phyloP scores from a whole-genome alignment of 2,888 invertebrate genomes.

The Ichneumon xanthorius region DNA sequence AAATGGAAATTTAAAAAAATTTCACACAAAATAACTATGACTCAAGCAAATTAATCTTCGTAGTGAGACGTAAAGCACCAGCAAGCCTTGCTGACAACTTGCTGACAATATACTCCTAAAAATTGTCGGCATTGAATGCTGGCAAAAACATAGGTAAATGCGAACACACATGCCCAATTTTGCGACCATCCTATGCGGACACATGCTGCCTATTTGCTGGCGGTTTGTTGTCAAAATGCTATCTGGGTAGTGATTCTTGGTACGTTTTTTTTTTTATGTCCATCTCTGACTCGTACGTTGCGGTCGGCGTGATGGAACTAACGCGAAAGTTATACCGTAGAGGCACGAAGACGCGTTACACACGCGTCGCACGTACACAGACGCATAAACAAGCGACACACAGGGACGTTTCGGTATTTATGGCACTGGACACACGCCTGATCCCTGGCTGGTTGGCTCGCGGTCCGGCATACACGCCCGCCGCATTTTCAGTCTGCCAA shows the following conservation, averaged over 20 bases:
- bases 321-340: conserved; percentile 39
- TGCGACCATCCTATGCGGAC: too few relatives aligned
- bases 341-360: conserved; percentile 2
- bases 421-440: conserved; percentile 25
- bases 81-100: too few relatives aligned
- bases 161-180: too few relatives aligned
- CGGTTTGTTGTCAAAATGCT: too few relatives aligned
- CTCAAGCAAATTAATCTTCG: too few relatives aligned
- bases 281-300: background rate
- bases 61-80: too few relatives aligned
- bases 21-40: too few relatives aligned
- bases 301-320: conserved; percentile 25
- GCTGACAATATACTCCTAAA: too few relatives aligned
- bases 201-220: too few relatives aligned
- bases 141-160: too few relatives aligned
- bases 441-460: conserved; percentile 20
- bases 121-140: too few relatives aligned
- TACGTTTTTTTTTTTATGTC: conserved; percentile 7
- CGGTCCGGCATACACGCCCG: conserved; percentile 23
- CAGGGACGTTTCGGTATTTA: conserved; percentile 40
- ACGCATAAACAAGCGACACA: conserved; percentile 5
- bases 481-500: conserved; percentile 36
- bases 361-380: background rate
- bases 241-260: background rate
- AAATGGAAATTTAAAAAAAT: too few relatives aligned